Base-by-base conservation (phyloP, 2,888 invertebrate species). In the Tetranychus piercei region DNA sequence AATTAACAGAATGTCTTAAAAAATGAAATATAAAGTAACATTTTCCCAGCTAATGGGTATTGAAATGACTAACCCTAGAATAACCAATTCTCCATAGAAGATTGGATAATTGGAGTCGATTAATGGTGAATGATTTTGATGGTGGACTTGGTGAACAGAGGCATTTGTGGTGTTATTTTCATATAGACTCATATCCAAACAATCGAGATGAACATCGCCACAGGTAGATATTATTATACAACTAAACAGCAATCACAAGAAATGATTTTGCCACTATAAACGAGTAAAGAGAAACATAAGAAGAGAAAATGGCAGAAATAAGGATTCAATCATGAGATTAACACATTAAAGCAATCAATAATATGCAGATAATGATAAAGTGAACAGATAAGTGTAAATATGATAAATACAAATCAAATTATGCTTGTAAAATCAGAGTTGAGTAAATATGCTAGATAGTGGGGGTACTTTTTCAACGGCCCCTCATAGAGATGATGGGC, bases 1-100 rank as follows among this genome's bases (percentile, higher is more conserved):
- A 64, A 7, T 20, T 18, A 20, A 66, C 1, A 11, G 66, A 66
- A 20, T 7, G 15, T 66, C 6, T 20, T 20, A 15, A 11, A 7
- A 20, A 66, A 20, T 18, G 15, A 11, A 11, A 66, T 20, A 20
- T 20, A 66, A 9, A 20, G 20, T 6, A 9, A 15, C 18, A 66
- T 66, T 7, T 65, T 3, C 65, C 15, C 6, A 20, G 1, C 18
- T 7, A 9, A 66, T 66, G 11, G 20, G 66, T 1, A 66, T 4
- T 7, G 44, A 15, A 44, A 44, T 43, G 11, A 71, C 44, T 71
- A 15, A 71, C 71, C 71, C 71, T 23, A 71, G 44, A 18, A 71
- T 71, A 6, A 71, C 71, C 44, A 71, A 44, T 71, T 71, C 71
- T 6, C 71, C 71, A 71, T 71, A 71, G 15, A 71, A 34, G n/a